A percentile compares a stretch with the other conserved stretches of the same genome.
phyloP scores from a whole-genome alignment of 1,140 invertebrate species.

The Lasioglossum albipes region DNA sequence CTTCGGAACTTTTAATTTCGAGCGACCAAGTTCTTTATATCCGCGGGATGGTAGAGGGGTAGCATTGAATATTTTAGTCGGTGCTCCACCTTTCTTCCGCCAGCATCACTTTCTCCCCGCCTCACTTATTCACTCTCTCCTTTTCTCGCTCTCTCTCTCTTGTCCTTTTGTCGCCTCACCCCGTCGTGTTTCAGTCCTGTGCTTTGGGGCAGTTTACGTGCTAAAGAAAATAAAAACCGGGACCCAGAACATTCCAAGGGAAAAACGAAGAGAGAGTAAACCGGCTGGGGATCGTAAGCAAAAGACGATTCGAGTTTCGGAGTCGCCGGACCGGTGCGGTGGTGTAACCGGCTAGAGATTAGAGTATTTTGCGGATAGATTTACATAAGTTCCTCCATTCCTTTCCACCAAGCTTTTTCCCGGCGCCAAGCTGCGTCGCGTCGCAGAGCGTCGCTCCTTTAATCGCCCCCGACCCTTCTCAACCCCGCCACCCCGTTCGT shows the following conservation, averaged over 20 bases:
- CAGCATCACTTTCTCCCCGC: not conserved
- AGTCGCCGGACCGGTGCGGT: conserved; percentile 10
- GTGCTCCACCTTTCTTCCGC: not conserved
- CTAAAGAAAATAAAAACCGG: conserved; percentile 52
- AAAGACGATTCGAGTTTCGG: conserved; percentile 36
- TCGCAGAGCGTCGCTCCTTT: not conserved
- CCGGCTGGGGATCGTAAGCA: conserved; percentile 19
- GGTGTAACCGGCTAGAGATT: conserved; percentile 61
- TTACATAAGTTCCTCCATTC: conserved; percentile 69
- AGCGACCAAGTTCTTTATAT: conserved; percentile 60
- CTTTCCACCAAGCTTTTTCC: conserved; percentile 5
- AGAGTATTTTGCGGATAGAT: conserved; percentile 71
- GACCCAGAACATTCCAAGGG: conserved; percentile 22
- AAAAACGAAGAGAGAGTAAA: conserved; percentile 18
- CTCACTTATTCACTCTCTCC: not conserved
- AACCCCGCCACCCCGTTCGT: conserved; percentile 2
- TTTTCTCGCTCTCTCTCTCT: not conserved
- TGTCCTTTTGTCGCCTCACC: not conserved
- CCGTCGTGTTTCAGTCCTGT: not conserved
- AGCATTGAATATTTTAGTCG: conserved; percentile 71
- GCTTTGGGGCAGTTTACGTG: not conserved
- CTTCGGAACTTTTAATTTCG: conserved; percentile 65
- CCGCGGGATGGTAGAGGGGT: conserved; percentile 53
- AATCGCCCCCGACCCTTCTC: not conserved
- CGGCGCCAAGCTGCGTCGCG: too few species aligned